A percentile compares a stretch with the other conserved stretches of the same genome.
These are phyloP conservation scores for Sphaerophoria taeniata DNA, from an alignment of 2,888 invertebrate genomes.

Conservation along the genomic window DNA sequence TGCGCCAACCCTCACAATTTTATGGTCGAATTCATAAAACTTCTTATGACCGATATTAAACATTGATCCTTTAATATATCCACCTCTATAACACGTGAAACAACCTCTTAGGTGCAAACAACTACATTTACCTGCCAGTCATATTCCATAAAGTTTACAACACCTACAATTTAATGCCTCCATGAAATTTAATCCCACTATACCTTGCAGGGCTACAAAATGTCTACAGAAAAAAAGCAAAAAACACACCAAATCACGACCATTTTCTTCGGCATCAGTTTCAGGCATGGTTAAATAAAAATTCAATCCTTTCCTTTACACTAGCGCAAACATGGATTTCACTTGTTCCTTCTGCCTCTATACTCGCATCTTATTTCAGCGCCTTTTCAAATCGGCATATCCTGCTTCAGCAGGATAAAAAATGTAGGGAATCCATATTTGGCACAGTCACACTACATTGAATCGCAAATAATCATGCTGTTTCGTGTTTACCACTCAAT, in stretches of 20 bases:
- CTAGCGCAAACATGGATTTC: constrained; percentile 11
- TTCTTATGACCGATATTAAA: background rate
- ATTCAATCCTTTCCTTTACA: constrained; percentile 21
- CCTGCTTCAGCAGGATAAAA: background rate
- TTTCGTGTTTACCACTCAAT: constrained; percentile 48
- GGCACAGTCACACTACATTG: constrained; percentile 38
- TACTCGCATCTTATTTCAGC: background rate
- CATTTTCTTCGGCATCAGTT: constrained; percentile 16
- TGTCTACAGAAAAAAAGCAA: background rate
- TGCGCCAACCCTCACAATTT: too few species aligned
- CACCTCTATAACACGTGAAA: too few species aligned
- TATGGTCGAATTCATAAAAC: background rate
- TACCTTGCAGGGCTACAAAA: constrained; percentile 21
- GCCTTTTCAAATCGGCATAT: background rate
- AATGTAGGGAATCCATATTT: background rate
- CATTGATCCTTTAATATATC: background rate
- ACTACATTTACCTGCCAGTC: background rate
- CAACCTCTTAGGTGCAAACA: constrained; percentile 1
- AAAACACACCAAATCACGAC: too few species aligned
- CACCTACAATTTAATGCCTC: constrained; percentile 23
- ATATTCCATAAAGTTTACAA: constrained; percentile 3
- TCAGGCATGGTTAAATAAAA: constrained; percentile 24
- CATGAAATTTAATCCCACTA: constrained; percentile 28
- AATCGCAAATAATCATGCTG: constrained; percentile 42
- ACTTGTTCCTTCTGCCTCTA: background rate